A percentile compares a stretch with the other conserved stretches of the same genome.
Conservation (phyloP, 2,113 vertebrate genomes). For the Hippolais icterina region DNA sequence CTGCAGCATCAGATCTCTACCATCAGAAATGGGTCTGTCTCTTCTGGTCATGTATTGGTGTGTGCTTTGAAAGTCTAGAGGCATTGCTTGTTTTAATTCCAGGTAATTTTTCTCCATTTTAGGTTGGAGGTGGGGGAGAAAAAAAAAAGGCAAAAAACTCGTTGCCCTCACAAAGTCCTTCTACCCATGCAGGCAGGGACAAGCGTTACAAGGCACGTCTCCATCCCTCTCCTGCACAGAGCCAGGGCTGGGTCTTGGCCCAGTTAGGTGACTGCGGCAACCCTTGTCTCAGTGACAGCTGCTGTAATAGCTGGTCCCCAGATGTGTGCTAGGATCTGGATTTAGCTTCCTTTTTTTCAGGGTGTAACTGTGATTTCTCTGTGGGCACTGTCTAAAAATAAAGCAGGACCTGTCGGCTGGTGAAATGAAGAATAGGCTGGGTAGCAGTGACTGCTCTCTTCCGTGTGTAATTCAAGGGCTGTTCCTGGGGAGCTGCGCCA, state of each 20-base stretch:
- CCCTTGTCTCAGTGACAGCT: background rate
- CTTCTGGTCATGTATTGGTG: background rate
- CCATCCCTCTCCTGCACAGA: background rate
- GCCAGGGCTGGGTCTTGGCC: background rate
- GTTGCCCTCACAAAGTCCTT: background rate
- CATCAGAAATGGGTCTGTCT: rapidly evolving
- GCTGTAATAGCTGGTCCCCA: background rate
- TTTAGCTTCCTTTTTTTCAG: background rate
- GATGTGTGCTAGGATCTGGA: background rate
- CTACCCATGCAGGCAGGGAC: background rate
- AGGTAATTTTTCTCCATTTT: background rate
- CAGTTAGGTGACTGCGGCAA: background rate
- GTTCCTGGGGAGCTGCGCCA: rapidly evolving
- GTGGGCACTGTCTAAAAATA: background rate
- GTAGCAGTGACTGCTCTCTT: background rate
- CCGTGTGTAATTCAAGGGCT: rapidly evolving
- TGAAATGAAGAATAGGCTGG: background rate
- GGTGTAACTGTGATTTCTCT: background rate
- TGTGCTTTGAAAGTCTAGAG: background rate
- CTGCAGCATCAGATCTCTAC: background rate
- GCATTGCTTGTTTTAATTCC: background rate
- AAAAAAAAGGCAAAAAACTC: too few relatives aligned
- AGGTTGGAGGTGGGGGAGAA: background rate
- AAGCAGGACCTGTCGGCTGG: rapidly evolving
- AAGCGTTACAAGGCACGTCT: background rate